Conservation (phyloP, 2,113 vertebrate genomes). For the Atlantisia rogersi region DNA sequence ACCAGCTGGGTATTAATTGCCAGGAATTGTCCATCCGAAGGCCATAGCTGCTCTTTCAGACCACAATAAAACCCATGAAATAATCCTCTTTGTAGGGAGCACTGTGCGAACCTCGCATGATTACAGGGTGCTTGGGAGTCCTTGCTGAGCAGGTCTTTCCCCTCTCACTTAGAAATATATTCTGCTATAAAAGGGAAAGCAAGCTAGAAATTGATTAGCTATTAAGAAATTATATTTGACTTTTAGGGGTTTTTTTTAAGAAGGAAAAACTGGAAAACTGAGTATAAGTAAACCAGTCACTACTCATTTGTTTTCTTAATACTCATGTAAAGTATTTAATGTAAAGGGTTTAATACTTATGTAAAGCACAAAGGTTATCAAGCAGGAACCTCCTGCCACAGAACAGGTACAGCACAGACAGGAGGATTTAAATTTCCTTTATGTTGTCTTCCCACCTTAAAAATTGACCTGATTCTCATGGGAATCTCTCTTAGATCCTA, state of each 20-base stretch:
- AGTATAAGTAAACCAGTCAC: neutral
- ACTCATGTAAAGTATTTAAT: neutral
- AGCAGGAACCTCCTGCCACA: slow-evolving; percentile 42
- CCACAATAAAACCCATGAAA: neutral
- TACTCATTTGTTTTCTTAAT: slow-evolving; percentile 17
- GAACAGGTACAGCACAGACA: slow-evolving; percentile 31
- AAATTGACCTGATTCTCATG: neutral
- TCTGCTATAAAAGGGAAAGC: neutral
- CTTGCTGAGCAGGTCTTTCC: neutral
- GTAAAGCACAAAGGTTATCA: slow-evolving; percentile 50
- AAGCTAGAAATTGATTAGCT: neutral
- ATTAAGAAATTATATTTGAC: neutral
- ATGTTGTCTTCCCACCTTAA: neutral
- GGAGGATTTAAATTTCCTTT: neutral
- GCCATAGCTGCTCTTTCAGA: neutral
- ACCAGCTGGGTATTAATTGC: neutral
- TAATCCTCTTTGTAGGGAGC: neutral
- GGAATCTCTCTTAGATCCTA: neutral
- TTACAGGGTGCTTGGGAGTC: neutral
- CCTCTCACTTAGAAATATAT: neutral
- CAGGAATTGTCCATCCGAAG: neutral
- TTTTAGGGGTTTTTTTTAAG: neutral
- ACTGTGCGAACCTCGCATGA: neutral
- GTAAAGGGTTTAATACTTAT: neutral
- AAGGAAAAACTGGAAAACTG: neutral